Evolutionary conservation across 2,113 vertebrate genomes (phyloP), one percentile per base, ranked within the genome.

Genomic region (Atractosteus spatula): DNA sequence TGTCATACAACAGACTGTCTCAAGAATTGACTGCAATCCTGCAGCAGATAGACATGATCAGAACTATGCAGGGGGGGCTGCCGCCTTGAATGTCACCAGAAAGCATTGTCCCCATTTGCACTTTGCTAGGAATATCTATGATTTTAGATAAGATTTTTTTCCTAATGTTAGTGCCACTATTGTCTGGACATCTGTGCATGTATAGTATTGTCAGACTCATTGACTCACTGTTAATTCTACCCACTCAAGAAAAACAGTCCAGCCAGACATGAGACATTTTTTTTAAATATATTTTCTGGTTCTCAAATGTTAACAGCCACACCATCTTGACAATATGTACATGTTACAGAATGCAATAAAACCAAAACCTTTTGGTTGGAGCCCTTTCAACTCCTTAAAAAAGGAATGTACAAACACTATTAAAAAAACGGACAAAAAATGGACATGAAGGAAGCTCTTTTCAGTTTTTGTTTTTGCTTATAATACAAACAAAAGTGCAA

Each of bases 361-460:
- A 74, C 66, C 70, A 72, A 75, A 77, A 43, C 4, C 3, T 72
- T 74, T 74, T 77, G 72, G 66, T 70, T 77, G 78, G 75, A 77
- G 72, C 56, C 71, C 63, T 67, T 70, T 55, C 69, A 70, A 74
- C 72, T 72, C 78, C 69, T 79, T 70, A 66, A 71, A 65, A 59
- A 72, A 67, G 56, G 72, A 74, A 75, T 64, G 62, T 57, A 70
- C 70, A 80, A 10, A 41, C 51, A 41, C 29, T 47, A 41, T 74
- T 44, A 62, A 66, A 29, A 29, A 29, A 29, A 0, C 29, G 29
- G 1, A 64, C n/a, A 64, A 71, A 59, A 71, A 59, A 62, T 57
- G 41, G 14, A 54, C 43, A 72, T 10, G 14, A 57, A 42, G 42
- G 44, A 57, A 43, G 42, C 54, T 56, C 62, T 72, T 55, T 29